phyloP scores from a whole-genome alignment of 1,140 invertebrate genomes.

The Ceratosolen fusciceps region DNA sequence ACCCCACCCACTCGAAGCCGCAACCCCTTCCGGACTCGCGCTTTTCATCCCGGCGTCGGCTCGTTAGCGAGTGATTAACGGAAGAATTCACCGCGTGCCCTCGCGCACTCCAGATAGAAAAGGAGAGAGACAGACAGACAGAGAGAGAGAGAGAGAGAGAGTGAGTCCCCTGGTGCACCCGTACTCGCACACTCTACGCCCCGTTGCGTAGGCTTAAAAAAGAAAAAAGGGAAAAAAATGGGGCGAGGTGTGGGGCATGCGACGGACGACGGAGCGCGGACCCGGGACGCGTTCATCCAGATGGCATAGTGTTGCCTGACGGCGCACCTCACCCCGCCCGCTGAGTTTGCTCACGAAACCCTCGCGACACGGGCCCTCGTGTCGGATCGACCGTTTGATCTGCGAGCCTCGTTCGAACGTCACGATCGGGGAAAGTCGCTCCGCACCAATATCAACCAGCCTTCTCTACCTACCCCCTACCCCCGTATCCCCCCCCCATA shows the following conservation, averaged over 20 bases:
- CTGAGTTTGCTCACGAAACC: not conserved
- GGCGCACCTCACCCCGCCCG: too few relatives aligned
- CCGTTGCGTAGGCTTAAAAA: not conserved
- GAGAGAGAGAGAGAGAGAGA: too few relatives aligned
- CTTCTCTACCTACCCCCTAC: too few relatives aligned
- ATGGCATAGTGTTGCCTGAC: not conserved
- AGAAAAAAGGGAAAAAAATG: not conserved
- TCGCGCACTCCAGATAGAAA: too few relatives aligned
- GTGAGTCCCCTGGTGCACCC: too few relatives aligned
- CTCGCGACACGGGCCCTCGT: not conserved
- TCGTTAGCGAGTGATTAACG: conserved; percentile 68
- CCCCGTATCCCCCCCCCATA: too few relatives aligned
- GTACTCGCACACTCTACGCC: conserved; percentile 7
- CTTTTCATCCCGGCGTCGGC: conserved; percentile 49
- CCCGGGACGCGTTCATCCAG: not conserved
- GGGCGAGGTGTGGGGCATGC: not conserved
- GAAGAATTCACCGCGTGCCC: conserved; percentile 64
- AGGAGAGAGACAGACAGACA: too few relatives aligned
- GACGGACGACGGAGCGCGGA: not conserved
- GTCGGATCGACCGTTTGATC: not conserved
- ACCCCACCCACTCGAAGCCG: conserved; percentile 30
- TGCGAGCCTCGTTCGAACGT: not conserved
- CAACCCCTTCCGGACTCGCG: not conserved
- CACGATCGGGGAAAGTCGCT: not conserved
- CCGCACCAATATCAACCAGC: too few relatives aligned